Evolutionary conservation across 2,797 vertebrate species (phyloP), one percentile per base, ranked within the genome.

Genomic region (Cryptoblepharus egeriae): DNA sequence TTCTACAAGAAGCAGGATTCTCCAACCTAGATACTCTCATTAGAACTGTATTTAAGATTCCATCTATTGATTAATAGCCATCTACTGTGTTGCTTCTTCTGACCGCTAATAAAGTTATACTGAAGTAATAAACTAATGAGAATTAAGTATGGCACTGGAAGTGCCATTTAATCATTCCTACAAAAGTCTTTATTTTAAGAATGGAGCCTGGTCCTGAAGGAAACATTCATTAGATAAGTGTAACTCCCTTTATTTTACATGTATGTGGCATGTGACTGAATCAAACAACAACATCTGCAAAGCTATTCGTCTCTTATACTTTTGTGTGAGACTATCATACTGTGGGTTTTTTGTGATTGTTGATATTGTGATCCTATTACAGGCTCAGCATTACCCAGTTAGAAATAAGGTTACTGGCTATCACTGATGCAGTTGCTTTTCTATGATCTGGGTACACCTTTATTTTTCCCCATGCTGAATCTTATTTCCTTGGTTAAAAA

Each of bases 71-170:
- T 75, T 83, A 88, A 49, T 45, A 65, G 0, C 3, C 28, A 75
- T 67, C 61, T 80, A 28, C 30, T 65, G 65, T 82, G 39, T 45
- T 45, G 26, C 61, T 72, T 1, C 87, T 89, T 88, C 74, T 83
- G 60, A 30, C 49, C 73, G 18, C 71, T 71, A 75, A 67, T 87
- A 83, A 22, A 79, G 26, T 77, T 79, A 90, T 63, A 57, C 22
- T 86, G 88, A 77, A 87, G 82, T 70, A 68, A 5, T 80, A 88
- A 84, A 73, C 70, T 82, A 86, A 86, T 86, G 75, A 82, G 71
- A 82, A 86, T 88, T 55, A 84, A 55, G 39, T 61, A 84, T 16
- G 58, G 0, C 15, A 78, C 0, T 81, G 75, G 80, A 82, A 16
- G 10, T 80, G 55, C 37, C 49, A 86, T 89, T 85, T 35, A 20